Conservation (phyloP, 2,888 invertebrate genomes). For the Crocallis elinguaria region DNA sequence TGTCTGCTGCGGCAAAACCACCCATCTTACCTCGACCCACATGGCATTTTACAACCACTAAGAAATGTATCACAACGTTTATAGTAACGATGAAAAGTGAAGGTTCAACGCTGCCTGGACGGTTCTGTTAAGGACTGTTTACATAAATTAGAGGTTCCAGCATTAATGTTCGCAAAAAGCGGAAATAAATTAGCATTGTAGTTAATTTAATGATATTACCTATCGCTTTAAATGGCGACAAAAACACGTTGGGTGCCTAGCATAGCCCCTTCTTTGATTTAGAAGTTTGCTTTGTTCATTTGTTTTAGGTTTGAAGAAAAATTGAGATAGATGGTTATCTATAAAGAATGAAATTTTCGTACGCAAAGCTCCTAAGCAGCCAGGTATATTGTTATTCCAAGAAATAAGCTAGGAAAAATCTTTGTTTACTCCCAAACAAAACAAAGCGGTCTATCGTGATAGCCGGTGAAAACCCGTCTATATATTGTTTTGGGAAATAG, state of each 20-base stretch:
- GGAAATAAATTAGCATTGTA: slow-evolving; percentile 32
- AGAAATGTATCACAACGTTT: slow-evolving; percentile 9
- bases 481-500: not conserved
- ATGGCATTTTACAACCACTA: slow-evolving; percentile 4
- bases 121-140: slow-evolving; percentile 28
- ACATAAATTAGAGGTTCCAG: slow-evolving; percentile 35
- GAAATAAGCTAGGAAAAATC: too few relatives aligned
- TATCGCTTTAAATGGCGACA: slow-evolving; percentile 18
- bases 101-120: slow-evolving; percentile 3
- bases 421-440: too few relatives aligned
- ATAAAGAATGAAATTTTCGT: too few relatives aligned
- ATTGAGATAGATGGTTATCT: too few relatives aligned
- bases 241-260: slow-evolving; percentile 4
- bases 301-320: too few relatives aligned
- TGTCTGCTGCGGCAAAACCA: slow-evolving; percentile 5
- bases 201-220: slow-evolving; percentile 28
- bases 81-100: slow-evolving; percentile 22
- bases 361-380: too few relatives aligned
- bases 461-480: not conserved
- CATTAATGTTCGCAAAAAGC: slow-evolving; percentile 34
- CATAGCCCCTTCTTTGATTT: slow-evolving; percentile 13
- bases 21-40: slow-evolving; percentile 11
- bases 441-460: not conserved
- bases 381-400: too few relatives aligned
- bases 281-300: slow-evolving; percentile 7